Base-by-base conservation (phyloP, 2,797 vertebrate genomes). In the Sebastes vulpes region DNA sequence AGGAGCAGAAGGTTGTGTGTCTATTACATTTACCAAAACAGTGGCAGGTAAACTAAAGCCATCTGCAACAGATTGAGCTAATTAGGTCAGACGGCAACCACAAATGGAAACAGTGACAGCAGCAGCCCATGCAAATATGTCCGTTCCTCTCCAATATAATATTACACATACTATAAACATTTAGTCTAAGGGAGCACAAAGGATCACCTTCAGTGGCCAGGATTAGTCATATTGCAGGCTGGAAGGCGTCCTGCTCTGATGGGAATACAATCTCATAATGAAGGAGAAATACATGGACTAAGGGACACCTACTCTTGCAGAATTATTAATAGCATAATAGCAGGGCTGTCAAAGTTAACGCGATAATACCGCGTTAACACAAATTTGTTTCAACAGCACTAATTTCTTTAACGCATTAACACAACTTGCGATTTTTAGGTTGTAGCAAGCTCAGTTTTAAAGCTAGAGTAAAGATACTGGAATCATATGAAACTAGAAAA, bases 161-260 rank as follows among this genome's bases (percentile, higher is more conserved):
- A 72, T 72, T 78, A 78, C 42, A 1, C 76, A 61, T 23, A 72
- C 75, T 75, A 46, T 91, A 92, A 94, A 94, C 75, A 82, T 86
- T 91, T 77, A 79, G 75, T 78, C 75, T 79, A 64, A 78, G 42
- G 79, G 75, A 81, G 82, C 79, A 90, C 69, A 82, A 76, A 78
- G 53, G 53, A 72, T 67, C 65, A 69, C 64, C 20, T 42, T 81
- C 66, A 63, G 69, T 50, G 52, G 64, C 20, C 69, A 60, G 50
- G 63, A 85, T 81, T 77, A 80, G 76, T 84, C 76, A 69, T 74
- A 60, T 31, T 75, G 52, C 65, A 83, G 42, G n/a, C 29, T 58
- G 25, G 73, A 53, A 72, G 46, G 25, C 29, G 59, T 77, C 54
- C 52, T 5, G 20, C 12, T 10, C 59, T 58, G 63, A 76, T 63